Base-by-base conservation (phyloP, 2,888 invertebrate species). In the Agonum fuliginosum region DNA sequence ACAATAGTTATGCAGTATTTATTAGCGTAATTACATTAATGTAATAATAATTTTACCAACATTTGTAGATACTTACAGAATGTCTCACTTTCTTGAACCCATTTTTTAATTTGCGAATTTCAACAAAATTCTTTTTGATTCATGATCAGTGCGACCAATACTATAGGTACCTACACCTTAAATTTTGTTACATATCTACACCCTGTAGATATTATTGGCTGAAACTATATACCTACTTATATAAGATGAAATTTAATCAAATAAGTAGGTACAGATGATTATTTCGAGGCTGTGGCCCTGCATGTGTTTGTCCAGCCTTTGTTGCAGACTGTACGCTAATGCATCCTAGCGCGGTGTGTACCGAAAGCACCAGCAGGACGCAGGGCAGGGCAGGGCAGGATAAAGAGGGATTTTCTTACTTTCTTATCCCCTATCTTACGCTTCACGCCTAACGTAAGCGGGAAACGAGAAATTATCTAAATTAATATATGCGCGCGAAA, bases 391-490 rank as follows among this genome's bases (percentile, higher is more conserved):
- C 34, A 65, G 20, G 34, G 14, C 14, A 10, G 65, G 30, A 65
- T 34, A 34, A 34, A 62, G 58, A 30, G 4, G 30, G 58, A 14
- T n/a, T n/a, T n/a, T n/a, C 22, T 22, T 22, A 22, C 20, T 37
- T 67, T 4, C 22, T 41, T 43, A 37, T 41, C 41, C 22, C n/a
- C 37, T n/a, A 41, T 41, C 41, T 62, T 30, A 46, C 12, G 67
- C 10, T 0, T 37, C 58, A 46, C 12, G 67, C 10, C 0, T 37
- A 41, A 65, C 37, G 43, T 22, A 41, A 43, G 22, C 20, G 41
- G 14, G 65, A 37, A 74, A 74, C 48, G 62, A 74, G 27, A 51
- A 58, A 74, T 74, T 37, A 62, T 74, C 43, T 65, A 65, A 74
- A 74, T 74, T 74, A 74, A 74, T 65, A 41, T 43, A 58, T 65